Conservation (phyloP, 2,113 vertebrate genomes). For the Cyprinus carpio region DNA sequence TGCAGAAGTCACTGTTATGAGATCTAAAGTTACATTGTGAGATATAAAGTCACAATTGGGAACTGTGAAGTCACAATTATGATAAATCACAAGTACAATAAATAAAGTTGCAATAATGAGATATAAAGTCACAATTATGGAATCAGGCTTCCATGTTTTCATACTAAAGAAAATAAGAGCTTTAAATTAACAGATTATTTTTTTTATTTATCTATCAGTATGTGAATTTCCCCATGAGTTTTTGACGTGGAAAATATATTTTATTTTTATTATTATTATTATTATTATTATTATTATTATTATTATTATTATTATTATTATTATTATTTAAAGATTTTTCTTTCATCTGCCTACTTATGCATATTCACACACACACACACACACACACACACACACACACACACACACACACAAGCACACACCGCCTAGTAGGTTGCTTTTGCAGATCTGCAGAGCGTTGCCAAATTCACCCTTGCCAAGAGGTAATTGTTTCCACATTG, state of each 20-base stretch:
- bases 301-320: neutral
- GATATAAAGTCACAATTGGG: too few species aligned
- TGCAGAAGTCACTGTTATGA: too few species aligned
- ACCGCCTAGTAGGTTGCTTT: conserved; percentile 56
- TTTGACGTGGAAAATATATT: neutral
- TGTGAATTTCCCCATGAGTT: neutral
- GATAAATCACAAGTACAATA: too few species aligned
- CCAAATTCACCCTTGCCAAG: conserved; percentile 61
- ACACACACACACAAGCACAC: conserved; percentile 30
- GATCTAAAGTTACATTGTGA: too few species aligned
- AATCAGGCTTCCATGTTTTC: neutral
- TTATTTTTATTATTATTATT: neutral
- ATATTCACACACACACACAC: conserved; percentile 1
- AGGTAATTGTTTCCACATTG: conserved; percentile 75
- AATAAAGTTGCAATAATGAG: too few species aligned
- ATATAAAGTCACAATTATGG: neutral
- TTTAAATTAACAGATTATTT: neutral
- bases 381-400: neutral
- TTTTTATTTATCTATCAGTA: neutral
- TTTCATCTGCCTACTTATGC: neutral
- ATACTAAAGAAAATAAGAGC: neutral
- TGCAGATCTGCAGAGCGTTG: conserved; percentile 47
- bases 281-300: neutral
- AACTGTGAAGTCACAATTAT: too few species aligned
- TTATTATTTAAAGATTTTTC: neutral